Base-by-base conservation (phyloP, 2,113 vertebrate species). In the Rutilus rutilus region DNA sequence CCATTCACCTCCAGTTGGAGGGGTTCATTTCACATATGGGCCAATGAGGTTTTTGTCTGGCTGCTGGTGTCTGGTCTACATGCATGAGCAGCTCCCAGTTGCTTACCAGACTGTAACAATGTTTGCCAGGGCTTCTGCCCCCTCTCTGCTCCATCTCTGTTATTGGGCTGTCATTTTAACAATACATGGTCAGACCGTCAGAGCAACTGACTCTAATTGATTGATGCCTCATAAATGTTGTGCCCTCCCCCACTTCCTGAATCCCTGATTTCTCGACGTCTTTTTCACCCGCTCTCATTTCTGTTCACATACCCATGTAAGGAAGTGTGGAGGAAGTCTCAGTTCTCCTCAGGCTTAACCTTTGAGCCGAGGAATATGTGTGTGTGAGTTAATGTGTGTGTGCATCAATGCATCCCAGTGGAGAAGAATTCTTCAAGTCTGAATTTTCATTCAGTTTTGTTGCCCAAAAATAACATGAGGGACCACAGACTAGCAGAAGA, bases 171-270 rank as follows among this genome's bases (percentile, higher is more conserved):
- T 91, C 87, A 90, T 92, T 90, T 73, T 88, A 88, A 84, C 83
- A 91, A 88, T 0, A 78, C 81, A 86, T 77, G 82, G 60, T 75
- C 27, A 76, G 60, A 71, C 86, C 86, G 62, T 33, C 83, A 85
- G 19, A 33, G 89, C 83, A 91, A 88, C 86, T 92, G 91, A 93
- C 93, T 93, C 47, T 89, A 91, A 94, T 93, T 89, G 89, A 93
- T 94, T 91, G 88, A 83, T 88, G 86, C 89, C 89, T 86, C 73
- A 87, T 87, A 88, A 91, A 90, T 89, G 82, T 90, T 85, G 87
- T 76, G 87, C 88, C 89, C 42, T 67, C 83, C 62, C 75, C 30
- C 52, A 27, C 36, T 65, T n/a, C 62, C 42, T 25, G 59, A 57
- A 52, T 5, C 47, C 47, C 6, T 15, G 67, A 52, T 36, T 69